These are phyloP conservation scores for Urosaurus nigricauda DNA, from an alignment of 2,797 vertebrate species.

Conservation along the genomic window DNA sequence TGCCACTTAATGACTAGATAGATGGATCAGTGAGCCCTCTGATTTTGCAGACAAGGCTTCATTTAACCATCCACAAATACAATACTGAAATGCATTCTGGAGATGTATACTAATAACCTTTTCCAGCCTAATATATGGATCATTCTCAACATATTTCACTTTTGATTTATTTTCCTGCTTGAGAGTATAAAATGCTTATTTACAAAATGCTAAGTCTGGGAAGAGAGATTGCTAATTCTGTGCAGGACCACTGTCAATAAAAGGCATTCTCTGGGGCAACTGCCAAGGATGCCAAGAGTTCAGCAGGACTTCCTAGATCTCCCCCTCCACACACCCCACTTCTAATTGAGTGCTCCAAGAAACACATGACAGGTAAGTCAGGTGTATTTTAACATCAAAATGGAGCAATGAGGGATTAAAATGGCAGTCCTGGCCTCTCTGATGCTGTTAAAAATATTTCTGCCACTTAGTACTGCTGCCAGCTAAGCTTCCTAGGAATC, in stretches of 20 bases:
- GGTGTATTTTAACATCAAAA: neutral
- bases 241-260: neutral
- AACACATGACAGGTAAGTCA: neutral
- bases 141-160: neutral
- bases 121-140: neutral
- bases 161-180: constrained; percentile 1
- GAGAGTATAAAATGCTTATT: accelerated
- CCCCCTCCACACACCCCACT: neutral
- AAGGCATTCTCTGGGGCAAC: neutral
- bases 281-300: neutral
- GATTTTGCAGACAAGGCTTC: neutral
- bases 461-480: neutral
- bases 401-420: neutral
- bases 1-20: accelerated
- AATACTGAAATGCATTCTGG: neutral
- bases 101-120: neutral
- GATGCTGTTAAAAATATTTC: neutral
- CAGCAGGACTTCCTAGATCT: neutral
- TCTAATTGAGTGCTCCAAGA: neutral
- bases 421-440: too few species aligned
- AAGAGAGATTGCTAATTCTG: neutral
- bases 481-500: neutral
- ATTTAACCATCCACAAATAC: neutral
- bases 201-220: neutral
- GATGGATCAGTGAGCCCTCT: constrained; percentile 13